Percentiles rank a stretch among this genome's conserved stretches.
Conservation (phyloP, 2,113 vertebrate genomes). For the Bubo bubo region DNA sequence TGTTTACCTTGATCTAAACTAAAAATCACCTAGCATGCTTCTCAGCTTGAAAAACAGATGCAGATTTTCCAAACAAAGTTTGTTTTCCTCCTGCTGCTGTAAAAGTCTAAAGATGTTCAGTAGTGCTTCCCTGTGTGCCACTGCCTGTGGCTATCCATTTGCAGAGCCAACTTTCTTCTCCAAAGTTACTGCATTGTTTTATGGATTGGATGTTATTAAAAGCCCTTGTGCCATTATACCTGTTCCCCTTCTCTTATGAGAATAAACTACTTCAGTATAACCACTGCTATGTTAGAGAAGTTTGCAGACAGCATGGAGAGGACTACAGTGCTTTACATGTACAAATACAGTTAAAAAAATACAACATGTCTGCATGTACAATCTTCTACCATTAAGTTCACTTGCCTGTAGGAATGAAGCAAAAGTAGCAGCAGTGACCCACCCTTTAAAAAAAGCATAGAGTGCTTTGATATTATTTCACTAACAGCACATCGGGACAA, state of each 20-base stretch:
- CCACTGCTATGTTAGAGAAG: background rate
- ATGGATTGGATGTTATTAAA: background rate
- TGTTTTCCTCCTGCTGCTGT: background rate
- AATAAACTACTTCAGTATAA: background rate
- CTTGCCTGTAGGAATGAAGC: background rate
- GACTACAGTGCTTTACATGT: background rate
- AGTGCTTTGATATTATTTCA: conserved; percentile 26
- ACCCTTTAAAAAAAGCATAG: conserved; percentile 14
- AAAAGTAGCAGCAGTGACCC: conserved; percentile 18
- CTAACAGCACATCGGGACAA: conserved; percentile 10
- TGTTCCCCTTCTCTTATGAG: background rate
- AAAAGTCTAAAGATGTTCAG: background rate
- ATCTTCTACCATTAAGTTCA: background rate
- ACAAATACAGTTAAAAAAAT: background rate
- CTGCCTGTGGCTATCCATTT: background rate
- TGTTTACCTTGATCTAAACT: background rate
- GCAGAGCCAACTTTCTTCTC: background rate
- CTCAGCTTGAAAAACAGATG: background rate
- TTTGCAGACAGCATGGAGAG: background rate
- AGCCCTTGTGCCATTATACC: background rate
- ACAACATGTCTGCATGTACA: background rate
- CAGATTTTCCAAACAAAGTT: background rate
- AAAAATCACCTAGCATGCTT: background rate
- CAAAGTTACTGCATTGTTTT: background rate
- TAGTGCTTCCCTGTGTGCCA: background rate